phyloP scores from a whole-genome alignment of 2,888 invertebrate species.

The Teleogryllus oceanicus region DNA sequence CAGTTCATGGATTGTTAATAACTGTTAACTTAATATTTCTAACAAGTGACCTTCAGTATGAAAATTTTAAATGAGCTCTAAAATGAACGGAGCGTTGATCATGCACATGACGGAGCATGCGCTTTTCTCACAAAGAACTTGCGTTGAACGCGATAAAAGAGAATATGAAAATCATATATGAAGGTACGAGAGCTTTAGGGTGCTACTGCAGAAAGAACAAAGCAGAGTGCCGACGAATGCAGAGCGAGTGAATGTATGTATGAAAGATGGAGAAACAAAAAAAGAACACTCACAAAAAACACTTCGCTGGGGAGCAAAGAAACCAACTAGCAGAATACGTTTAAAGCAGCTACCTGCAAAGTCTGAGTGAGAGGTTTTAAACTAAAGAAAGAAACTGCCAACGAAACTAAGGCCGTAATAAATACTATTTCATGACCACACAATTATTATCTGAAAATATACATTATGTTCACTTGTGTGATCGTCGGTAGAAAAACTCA shows the following conservation, averaged over 20 bases:
- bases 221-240: neutral
- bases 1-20: neutral
- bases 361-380: too few relatives aligned
- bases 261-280: neutral
- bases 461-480: too few relatives aligned
- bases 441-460: too few relatives aligned
- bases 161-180: conserved; percentile 18
- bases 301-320: too few relatives aligned
- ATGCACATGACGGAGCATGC: neutral
- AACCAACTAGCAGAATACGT: too few relatives aligned
- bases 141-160: conserved; percentile 8
- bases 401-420: too few relatives aligned
- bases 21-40: neutral
- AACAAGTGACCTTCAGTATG: neutral
- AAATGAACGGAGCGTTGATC: neutral
- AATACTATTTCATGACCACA: too few relatives aligned
- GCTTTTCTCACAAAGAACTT: neutral
- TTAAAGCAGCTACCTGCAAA: too few relatives aligned
- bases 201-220: neutral
- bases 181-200: neutral
- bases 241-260: neutral
- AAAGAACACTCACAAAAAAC: neutral
- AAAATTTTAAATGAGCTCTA: conserved; percentile 5
- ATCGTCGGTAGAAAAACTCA: too few relatives aligned
- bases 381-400: too few relatives aligned